These are phyloP conservation scores for Rutpela maculata DNA, from an alignment of 2,888 invertebrate species.

Conservation along the genomic window DNA sequence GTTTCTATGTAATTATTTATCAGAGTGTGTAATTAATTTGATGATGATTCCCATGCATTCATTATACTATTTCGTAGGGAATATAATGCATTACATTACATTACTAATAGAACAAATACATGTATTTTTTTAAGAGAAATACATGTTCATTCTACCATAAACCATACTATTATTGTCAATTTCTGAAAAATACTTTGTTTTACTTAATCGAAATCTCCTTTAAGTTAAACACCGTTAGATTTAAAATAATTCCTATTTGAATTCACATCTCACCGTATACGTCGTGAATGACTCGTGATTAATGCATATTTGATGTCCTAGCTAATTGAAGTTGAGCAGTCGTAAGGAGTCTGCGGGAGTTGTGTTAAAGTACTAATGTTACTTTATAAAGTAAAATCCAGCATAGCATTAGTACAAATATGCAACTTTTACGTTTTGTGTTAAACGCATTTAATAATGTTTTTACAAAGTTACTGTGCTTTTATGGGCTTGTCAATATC, in stretches of 20 bases:
- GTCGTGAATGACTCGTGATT: not conserved
- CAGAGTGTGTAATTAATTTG: no score
- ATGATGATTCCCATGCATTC: no score
- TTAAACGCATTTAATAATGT: no score
- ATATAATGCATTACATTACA: no score
- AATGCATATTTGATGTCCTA: not conserved
- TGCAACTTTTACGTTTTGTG: no score
- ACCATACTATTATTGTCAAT: not conserved
- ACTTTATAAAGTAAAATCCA: not conserved
- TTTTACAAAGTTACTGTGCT: no score
- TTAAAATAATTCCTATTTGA: not conserved
- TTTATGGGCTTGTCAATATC: no score
- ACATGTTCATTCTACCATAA: not conserved
- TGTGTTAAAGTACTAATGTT: not conserved
- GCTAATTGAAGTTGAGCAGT: not conserved
- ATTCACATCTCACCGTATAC: not conserved
- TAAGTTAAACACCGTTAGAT: not conserved
- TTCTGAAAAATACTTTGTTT: not conserved
- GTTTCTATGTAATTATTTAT: no score
- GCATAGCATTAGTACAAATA: not conserved
- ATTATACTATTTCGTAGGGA: no score
- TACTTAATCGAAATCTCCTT: not conserved
- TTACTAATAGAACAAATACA: no score
- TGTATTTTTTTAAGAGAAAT: no score
- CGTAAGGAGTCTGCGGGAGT: not conserved